These are phyloP conservation scores for Takifugu flavidus DNA, from an alignment of 2,113 vertebrate species.

Conservation along the genomic window DNA sequence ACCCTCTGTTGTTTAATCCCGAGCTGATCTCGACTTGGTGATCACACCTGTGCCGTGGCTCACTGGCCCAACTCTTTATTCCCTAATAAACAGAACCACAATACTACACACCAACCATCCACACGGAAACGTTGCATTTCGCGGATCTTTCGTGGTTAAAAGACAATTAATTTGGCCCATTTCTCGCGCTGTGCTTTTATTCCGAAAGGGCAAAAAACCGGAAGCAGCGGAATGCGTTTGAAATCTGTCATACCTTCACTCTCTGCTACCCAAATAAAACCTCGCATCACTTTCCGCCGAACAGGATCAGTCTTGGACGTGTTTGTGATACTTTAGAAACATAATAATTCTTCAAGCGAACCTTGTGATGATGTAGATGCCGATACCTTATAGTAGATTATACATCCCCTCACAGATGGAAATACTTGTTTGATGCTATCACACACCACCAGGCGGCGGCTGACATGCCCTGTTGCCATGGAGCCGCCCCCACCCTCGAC, in stretches of 20 bases:
- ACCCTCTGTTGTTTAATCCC: too few species aligned
- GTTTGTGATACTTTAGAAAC: background rate
- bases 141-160: rapidly evolving
- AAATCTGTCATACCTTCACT: slow-evolving; percentile 4
- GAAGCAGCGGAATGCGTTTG: background rate
- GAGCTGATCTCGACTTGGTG: too few species aligned
- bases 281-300: background rate
- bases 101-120: too few species aligned
- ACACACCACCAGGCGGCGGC: background rate
- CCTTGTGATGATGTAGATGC: too few species aligned
- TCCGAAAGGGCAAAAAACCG: slow-evolving; percentile 33
- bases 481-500: slow-evolving; percentile 12
- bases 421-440: background rate
- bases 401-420: background rate
- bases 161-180: background rate
- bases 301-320: background rate
- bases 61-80: too few species aligned
- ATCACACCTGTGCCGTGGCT: too few species aligned
- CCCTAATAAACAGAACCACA: too few species aligned
- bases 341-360: background rate
- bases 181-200: slow-evolving; percentile 20
- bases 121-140: too few species aligned
- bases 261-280: background rate
- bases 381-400: too few species aligned
- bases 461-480: slow-evolving; percentile 16